Base-by-base conservation (phyloP, 2,113 vertebrate species). In the Neogale vison region DNA sequence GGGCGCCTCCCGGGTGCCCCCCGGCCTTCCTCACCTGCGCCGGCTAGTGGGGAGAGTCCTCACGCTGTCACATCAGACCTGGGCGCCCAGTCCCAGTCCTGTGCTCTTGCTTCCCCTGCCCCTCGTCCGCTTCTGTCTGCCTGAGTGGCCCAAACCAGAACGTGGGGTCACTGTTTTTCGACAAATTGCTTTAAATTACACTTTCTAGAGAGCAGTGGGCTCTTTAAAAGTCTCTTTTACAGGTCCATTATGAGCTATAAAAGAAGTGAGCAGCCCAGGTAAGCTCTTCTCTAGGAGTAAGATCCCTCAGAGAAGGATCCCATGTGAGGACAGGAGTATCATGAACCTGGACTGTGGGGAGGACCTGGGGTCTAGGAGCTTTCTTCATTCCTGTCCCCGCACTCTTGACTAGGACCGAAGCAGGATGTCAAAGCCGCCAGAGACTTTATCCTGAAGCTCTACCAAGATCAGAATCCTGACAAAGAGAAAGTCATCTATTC, bases 381-480 rank as follows among this genome's bases (percentile, higher is more conserved):
- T 57, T 92, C 57, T 92, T 85, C 57, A 39, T 90, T 92, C 12
- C 34, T 55, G 67, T 92, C 11, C 84, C 2, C 92, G 12, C 84
- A 18, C 57, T 90, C 91, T 65, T 95, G 39, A 90, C 14, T 97
- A 99, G 99, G 99, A 96, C 99, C 99, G 72, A 98, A 99, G 95
- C 98, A 99, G 97, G 99, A 99, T 42, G 61, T 98, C 6, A 98
- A 86, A 94, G 95, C 99, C 83, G 99, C 99, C 59, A 99, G 98
- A 97, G 98, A 99, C 88, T 99, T 99, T 97, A 99, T 99, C 98
- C 98, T 99, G 93, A 99, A 99, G 96, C 99, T 99, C 97, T 99
- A 99, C 96, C 98, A 99, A 97, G 99, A 99, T 67, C 99, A 99
- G 98, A 99, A 99, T 96, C 99, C 99, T 0, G 99, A 99, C 95